Conservation (phyloP, 2,797 vertebrate species). For the Pangasius macronema region DNA sequence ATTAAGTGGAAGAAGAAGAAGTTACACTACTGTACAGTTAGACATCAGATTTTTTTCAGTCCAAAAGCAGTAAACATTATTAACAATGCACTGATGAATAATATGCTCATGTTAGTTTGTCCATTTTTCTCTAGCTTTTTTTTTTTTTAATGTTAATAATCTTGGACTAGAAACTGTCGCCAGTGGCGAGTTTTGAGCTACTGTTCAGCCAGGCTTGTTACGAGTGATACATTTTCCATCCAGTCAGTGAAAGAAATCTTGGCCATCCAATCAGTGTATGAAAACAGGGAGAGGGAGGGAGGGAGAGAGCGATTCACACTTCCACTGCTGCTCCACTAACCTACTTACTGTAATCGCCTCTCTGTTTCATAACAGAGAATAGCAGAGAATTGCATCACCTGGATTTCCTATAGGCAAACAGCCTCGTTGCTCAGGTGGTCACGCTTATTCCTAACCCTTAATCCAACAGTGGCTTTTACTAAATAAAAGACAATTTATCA, state of each 20-base stretch:
- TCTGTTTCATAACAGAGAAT: constrained; percentile 76
- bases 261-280: background rate
- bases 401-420: constrained; percentile 45
- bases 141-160: background rate
- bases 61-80: background rate
- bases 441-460: background rate
- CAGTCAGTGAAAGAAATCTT: background rate
- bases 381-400: constrained; percentile 78
- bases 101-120: background rate
- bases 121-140: background rate
- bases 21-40: no score
- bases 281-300: background rate
- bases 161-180: background rate
- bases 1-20: background rate
- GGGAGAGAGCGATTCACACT: constrained; percentile 37
- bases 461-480: background rate
- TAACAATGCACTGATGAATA: background rate
- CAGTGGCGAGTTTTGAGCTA: background rate
- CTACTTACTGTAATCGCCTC: constrained; percentile 78
- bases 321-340: constrained; percentile 74
- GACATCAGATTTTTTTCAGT: no score
- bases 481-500: constrained; percentile 8
- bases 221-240: background rate
- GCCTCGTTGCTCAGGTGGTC: background rate
- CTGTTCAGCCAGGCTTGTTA: background rate